phyloP scores from a whole-genome alignment of 2,888 invertebrate genomes.

The Phorcus lineatus region DNA sequence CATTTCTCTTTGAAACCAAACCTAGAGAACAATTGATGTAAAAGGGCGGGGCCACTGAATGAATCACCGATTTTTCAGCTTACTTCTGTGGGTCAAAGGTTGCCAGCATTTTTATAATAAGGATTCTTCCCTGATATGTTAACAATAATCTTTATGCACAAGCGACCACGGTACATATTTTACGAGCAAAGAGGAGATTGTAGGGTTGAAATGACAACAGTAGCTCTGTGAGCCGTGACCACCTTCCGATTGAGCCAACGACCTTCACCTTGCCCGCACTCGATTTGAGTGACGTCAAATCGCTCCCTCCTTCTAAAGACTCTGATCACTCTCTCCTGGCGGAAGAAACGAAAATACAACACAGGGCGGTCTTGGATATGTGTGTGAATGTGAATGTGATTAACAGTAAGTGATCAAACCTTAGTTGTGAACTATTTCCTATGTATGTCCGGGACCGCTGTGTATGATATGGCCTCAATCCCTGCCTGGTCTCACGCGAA shows the following conservation, averaged over 20 bases:
- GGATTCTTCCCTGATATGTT: no score
- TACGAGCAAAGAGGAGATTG: no score
- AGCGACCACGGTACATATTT: no score
- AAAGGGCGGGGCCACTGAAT: not conserved
- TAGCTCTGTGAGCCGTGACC: no score
- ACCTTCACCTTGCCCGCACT: constrained; percentile 42
- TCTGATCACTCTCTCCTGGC: not conserved
- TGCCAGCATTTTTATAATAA: not conserved
- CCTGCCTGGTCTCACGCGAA: constrained; percentile 52
- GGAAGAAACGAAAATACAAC: not conserved
- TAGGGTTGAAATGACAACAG: no score
- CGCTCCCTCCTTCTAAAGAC: not conserved
- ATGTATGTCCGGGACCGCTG: constrained; percentile 32
- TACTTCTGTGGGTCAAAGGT: not conserved
- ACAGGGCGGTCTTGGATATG: not conserved
- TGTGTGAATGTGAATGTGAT: not conserved
- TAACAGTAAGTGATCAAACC: not conserved
- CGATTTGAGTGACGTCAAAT: constrained; percentile 38
- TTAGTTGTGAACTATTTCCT: not conserved
- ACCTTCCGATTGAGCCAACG: not conserved
- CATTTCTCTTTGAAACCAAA: no score
- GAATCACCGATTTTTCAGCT: constrained; percentile 3
- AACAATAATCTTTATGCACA: no score
- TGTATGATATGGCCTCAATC: constrained; percentile 48
- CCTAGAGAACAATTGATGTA: not conserved